A percentile compares a stretch with the other conserved stretches of the same genome.
These are phyloP conservation scores for Acropternis orthonyx DNA, from an alignment of 2,797 vertebrate species.

Conservation along the genomic window DNA sequence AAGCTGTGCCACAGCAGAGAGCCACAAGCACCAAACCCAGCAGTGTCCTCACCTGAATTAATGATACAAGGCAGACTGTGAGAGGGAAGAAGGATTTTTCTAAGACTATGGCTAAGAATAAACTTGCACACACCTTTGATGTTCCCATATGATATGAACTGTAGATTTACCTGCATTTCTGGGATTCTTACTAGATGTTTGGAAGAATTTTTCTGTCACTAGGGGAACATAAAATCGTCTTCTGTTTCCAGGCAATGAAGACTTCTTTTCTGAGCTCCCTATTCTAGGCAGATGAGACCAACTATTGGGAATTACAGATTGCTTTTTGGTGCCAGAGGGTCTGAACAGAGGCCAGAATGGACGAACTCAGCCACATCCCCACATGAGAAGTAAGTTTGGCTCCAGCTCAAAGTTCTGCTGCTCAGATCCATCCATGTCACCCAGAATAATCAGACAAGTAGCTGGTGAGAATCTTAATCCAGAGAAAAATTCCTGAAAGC, in stretches of 20 bases:
- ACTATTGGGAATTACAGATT: neutral
- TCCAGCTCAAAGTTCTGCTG: neutral
- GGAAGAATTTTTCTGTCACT: neutral
- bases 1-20: neutral
- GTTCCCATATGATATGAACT: neutral
- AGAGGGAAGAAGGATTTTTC: neutral
- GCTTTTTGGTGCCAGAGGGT: neutral
- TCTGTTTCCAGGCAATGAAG: neutral
- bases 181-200: neutral
- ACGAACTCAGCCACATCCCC: neutral
- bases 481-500: neutral
- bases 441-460: neutral
- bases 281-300: neutral
- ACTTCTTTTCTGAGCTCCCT: neutral
- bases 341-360: neutral
- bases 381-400: neutral
- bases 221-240: neutral
- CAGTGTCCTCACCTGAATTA: neutral
- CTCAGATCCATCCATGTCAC: neutral
- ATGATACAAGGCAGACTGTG: neutral
- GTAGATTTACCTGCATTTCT: neutral
- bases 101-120: neutral
- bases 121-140: neutral
- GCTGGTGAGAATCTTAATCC: conserved; percentile 38
- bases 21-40: neutral